Conservation (phyloP, 2,113 vertebrate species). For the Melospiza georgiana region DNA sequence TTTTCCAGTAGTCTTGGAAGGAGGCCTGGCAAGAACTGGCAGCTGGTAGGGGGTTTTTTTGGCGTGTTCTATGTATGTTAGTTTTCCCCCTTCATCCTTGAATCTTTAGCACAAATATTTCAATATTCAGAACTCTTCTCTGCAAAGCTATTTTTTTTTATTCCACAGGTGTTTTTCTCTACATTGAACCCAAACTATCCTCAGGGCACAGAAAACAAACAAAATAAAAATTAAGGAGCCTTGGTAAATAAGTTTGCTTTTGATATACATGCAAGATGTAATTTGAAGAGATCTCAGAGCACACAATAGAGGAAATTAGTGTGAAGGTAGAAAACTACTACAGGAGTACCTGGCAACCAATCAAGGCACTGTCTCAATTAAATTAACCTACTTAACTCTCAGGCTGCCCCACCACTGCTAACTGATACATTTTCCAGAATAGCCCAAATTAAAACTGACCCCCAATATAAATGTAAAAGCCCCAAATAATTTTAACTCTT, state of each 20-base stretch:
- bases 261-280: fast-evolving
- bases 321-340: not conserved
- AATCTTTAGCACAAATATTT: not conserved
- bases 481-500: not conserved
- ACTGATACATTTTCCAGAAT: not conserved
- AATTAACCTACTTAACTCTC: not conserved
- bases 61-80: not conserved
- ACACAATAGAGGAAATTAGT: not conserved
- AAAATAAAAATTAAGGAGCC: not conserved
- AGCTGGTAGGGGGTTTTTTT: not conserved
- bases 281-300: not conserved
- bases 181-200: not conserved
- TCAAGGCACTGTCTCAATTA: not conserved
- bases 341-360: not conserved
- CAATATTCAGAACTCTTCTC: not conserved
- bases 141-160: not conserved
- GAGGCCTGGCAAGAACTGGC: not conserved
- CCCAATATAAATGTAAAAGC: not conserved
- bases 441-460: not conserved
- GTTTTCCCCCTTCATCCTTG: not conserved
- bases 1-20: not conserved
- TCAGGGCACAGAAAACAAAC: fast-evolving
- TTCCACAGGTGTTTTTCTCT: not conserved
- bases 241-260: not conserved
- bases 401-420: not conserved